Conservation (phyloP, 23 tunicate species). For the Oikopleura albicans region DNA sequence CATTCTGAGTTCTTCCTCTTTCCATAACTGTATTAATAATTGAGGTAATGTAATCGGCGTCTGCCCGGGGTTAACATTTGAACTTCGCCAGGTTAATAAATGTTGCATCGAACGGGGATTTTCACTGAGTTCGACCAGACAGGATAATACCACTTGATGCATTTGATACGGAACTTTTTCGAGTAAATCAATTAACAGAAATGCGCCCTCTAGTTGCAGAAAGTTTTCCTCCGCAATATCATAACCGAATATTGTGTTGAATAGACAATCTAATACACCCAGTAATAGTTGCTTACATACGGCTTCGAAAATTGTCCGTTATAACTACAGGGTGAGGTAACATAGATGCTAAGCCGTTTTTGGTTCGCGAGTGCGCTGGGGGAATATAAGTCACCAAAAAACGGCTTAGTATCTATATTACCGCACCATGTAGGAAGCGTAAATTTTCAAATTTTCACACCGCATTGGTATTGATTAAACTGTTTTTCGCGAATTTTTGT, state of each 20-base stretch:
- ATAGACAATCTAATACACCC: slow-evolving; percentile 3
- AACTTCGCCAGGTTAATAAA: slow-evolving; percentile 77
- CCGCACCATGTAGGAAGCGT: no score
- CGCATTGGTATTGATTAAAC: no score
- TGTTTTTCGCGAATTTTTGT: no score
- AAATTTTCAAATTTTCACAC: no score
- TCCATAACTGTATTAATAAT: slow-evolving; percentile 60
- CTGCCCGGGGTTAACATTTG: slow-evolving; percentile 19
- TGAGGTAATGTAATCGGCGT: slow-evolving; percentile 37
- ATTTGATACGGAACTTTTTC: slow-evolving; percentile 23
- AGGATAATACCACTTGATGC: slow-evolving; percentile 56
- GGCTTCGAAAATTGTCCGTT: no score
- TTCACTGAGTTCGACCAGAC: slow-evolving; percentile 67
- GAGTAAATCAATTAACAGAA: slow-evolving; percentile 49
- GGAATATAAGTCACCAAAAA: no score
- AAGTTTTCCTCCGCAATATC: slow-evolving; percentile 39
- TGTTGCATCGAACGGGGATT: slow-evolving; percentile 75
- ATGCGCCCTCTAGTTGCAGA: slow-evolving; percentile 63
- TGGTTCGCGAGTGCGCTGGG: no score
- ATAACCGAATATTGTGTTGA: neutral
- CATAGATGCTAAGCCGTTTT: no score
- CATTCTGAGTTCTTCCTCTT: slow-evolving; percentile 68
- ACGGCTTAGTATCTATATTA: no score
- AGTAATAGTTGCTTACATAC: neutral
- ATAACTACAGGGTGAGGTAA: no score